Evolutionary conservation across 2,888 invertebrate genomes (phyloP).

Genomic region (Endotricha flammealis): DNA sequence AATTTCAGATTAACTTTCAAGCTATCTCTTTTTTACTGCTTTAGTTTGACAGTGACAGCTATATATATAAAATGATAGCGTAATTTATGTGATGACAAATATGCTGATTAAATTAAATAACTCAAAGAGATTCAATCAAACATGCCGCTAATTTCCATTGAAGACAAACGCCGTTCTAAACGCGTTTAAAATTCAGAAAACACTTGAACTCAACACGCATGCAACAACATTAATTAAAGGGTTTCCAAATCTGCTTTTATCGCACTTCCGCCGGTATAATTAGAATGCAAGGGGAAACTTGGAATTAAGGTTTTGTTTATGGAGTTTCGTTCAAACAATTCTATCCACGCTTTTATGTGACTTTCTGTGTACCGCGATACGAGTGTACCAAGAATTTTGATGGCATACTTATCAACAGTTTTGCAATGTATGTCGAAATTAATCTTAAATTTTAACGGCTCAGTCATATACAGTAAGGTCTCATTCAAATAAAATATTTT

Average conservation of each 20-base stretch:
- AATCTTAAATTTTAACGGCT: too few species aligned
- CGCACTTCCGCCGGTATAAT: constrained; percentile 66
- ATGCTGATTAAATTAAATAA: too few species aligned
- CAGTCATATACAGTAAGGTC: too few species aligned
- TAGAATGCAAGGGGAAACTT: constrained; percentile 68
- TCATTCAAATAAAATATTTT: too few species aligned
- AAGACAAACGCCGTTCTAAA: constrained; percentile 27
- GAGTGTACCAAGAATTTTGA: constrained; percentile 13
- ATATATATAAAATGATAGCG: too few species aligned
- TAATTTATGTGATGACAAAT: too few species aligned
- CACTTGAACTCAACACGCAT: constrained; percentile 58
- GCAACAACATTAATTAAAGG: constrained; percentile 72
- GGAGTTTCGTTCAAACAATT: constrained; percentile 37
- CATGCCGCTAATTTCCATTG: constrained; percentile 11
- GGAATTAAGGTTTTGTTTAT: constrained; percentile 47
- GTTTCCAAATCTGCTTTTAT: constrained; percentile 70
- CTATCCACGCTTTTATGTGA: constrained; percentile 26
- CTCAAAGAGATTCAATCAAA: not conserved
- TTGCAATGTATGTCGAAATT: not conserved
- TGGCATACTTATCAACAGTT: constrained; percentile 4
- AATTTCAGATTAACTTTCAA: too few species aligned
- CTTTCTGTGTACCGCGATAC: constrained; percentile 14
- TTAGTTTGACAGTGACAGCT: too few species aligned
- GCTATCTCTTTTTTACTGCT: too few species aligned
- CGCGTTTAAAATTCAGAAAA: constrained; percentile 47